Base-by-base conservation (phyloP, 2,797 vertebrate genomes). In the Diceros bicornis region DNA sequence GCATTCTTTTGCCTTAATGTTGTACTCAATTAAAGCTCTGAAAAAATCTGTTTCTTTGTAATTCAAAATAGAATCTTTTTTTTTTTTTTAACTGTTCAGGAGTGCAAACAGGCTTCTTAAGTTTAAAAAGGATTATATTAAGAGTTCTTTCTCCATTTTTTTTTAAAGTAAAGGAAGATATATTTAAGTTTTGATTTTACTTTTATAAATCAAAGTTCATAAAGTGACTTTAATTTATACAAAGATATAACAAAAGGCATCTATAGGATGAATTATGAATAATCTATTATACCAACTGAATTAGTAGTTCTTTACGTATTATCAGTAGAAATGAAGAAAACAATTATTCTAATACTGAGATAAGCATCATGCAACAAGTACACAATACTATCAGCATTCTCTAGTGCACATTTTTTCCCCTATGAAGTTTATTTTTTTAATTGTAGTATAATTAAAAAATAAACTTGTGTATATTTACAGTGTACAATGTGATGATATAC, bases 1-100 rank as follows among this genome's bases (percentile, higher is more conserved):
- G 34, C 21, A 78, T 82, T 88, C 66, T 94, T 97, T 96, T 92
- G 61, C 32, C 25, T 92, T 90, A 85, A 91, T 64, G 20, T 52
- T 82, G 25, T 89, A 69, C 55, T 89, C 77, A 94, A 41, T 69
- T 68, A 94, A 88, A 97, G 85, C 25, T 83, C 25, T 79, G 17
- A 50, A 57, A 89, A 91, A 66, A 62, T 7, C 17, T 71, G 0
- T 90, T 72, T 71, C 20, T 92, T 96, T 94, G 27, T 66, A 77
- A 75, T 94, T 89, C 32, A 91, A 95, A 93, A 81, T 18, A 74
- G 37, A 52, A 29, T 25, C 17, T 20, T 4, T 57, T 69, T 41
- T 41, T 37, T 41, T 88, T 61, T n/a, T 85, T 44, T 90, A 20
- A 75, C 84, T 25, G 14, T 92, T 95, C 59, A 91, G 20, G 12